Percentiles rank a stretch among this genome's conserved stretches.
Evolutionary conservation across 2,888 invertebrate species (phyloP).

Genomic region (Drosophila anceps): DNA sequence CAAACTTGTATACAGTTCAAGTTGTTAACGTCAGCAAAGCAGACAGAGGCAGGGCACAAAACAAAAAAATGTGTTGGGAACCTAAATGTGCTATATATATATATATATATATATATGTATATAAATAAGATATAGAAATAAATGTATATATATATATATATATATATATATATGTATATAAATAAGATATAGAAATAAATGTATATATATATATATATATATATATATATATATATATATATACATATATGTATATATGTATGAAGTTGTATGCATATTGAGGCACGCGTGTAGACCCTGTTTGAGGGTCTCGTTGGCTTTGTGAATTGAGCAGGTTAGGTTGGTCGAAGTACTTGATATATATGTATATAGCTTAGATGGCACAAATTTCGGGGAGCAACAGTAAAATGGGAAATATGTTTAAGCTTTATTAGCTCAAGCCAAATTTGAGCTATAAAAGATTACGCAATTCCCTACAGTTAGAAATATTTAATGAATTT

Average conservation of each 20-base stretch:
- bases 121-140: neutral
- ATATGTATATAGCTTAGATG: neutral
- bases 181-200: neutral
- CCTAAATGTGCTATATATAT: conserved; percentile 7
- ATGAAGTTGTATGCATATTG: too few species aligned
- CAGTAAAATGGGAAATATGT: neutral
- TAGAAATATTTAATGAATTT: too few species aligned
- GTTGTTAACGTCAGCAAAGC: conserved; percentile 57
- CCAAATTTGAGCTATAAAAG: neutral
- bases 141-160: conserved; percentile 1
- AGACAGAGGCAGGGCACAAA: conserved; percentile 38
- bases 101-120: neutral
- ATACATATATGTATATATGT: neutral
- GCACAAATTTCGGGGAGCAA: neutral
- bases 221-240: neutral
- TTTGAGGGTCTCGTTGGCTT: neutral
- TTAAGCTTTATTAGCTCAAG: neutral
- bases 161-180: neutral
- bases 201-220: neutral
- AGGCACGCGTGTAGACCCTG: conserved; percentile 34
- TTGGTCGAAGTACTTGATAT: conserved; percentile 27
- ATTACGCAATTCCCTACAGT: too few species aligned
- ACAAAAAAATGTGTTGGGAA: conserved; percentile 38
- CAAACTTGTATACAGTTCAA: conserved; percentile 23
- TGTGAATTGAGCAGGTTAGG: conserved; percentile 34